Evolutionary conservation across 2,797 vertebrate genomes (phyloP).

Genomic region (Sebastes minor): DNA sequence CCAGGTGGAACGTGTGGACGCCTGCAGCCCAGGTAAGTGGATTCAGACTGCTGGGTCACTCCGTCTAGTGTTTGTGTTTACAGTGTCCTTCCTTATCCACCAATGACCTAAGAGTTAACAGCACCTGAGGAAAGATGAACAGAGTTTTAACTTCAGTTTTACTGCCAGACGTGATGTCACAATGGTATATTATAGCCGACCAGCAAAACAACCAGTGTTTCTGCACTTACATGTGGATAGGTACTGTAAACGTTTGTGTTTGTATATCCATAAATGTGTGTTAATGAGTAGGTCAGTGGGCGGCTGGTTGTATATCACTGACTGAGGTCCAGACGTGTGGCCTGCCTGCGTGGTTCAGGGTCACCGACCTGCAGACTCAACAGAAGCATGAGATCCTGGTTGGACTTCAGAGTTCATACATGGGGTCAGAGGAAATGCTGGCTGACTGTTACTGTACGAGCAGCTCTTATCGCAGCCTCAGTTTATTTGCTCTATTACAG

Average conservation of each 20-base stretch:
- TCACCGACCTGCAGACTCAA: neutral
- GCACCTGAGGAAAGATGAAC: conserved; percentile 8
- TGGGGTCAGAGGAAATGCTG: neutral
- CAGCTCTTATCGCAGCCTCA: neutral
- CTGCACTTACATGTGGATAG: neutral
- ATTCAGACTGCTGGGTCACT: neutral
- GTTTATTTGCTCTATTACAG: neutral
- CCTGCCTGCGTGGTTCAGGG: neutral
- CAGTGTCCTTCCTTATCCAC: neutral
- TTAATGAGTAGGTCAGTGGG: neutral
- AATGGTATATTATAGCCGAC: neutral
- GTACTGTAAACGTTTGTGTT: neutral
- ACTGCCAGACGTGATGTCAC: neutral
- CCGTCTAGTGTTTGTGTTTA: neutral
- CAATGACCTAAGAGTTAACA: neutral
- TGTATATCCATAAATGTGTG: neutral
- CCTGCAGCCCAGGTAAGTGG: conserved; percentile 20
- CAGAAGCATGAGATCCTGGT: neutral
- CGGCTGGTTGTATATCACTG: neutral
- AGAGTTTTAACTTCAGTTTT: neutral
- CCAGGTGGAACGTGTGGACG: conserved; percentile 19
- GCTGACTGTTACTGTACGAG: neutral
- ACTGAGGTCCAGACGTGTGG: neutral
- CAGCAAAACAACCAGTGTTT: neutral
- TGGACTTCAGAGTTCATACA: neutral